phyloP scores from a whole-genome alignment of 2,888 invertebrate species.

The Ochropleura plecta region DNA sequence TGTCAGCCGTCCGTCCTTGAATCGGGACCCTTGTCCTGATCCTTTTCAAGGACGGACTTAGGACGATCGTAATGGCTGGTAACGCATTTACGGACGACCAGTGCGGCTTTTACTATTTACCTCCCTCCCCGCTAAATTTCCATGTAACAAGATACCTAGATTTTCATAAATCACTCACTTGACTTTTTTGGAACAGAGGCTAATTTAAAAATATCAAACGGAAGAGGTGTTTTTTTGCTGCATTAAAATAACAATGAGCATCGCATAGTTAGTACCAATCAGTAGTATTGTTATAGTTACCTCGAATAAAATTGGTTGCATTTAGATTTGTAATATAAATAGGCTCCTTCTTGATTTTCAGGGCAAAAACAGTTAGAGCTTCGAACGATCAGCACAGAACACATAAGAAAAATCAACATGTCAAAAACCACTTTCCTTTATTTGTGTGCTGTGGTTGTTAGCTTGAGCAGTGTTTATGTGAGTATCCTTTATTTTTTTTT shows the following conservation, averaged over 20 bases:
- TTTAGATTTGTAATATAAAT: constrained; percentile 27
- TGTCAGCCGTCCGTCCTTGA: too few relatives aligned
- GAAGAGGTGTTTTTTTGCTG: constrained; percentile 1
- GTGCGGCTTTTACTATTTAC: too few relatives aligned
- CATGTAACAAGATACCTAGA: neutral
- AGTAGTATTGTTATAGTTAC: constrained; percentile 22
- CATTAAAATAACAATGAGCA: constrained; percentile 17
- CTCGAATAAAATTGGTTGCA: neutral
- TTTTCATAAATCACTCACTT: too few relatives aligned
- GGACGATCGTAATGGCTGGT: too few relatives aligned
- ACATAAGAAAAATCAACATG: constrained; percentile 41
- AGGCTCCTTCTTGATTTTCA: neutral
- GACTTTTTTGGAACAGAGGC: neutral
- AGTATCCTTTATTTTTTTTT: constrained; percentile 28
- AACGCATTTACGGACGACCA: too few relatives aligned
- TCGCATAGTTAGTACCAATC: neutral
- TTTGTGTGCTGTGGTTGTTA: constrained; percentile 34
- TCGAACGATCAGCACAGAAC: constrained; percentile 11
- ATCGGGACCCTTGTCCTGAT: too few relatives aligned
- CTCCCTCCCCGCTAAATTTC: too few relatives aligned
- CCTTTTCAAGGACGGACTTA: too few relatives aligned
- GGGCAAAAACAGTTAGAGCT: constrained; percentile 16
- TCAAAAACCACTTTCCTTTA: constrained; percentile 28
- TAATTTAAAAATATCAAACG: constrained; percentile 17
- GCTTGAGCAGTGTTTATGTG: constrained; percentile 41